Conservation (phyloP, 2,113 vertebrate species). For the Malurus cyaneus region DNA sequence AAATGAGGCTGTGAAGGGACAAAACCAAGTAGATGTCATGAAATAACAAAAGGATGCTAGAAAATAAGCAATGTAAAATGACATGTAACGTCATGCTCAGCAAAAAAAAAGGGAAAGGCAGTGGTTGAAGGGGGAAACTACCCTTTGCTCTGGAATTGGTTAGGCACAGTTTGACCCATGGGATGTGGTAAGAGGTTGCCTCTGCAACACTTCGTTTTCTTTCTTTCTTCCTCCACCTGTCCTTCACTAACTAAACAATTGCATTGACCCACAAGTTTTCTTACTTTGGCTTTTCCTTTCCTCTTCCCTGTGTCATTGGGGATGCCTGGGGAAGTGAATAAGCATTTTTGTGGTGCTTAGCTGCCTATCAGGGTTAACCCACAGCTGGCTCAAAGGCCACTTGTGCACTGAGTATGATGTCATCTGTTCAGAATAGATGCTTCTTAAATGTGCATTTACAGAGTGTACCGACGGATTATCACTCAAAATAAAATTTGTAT, state of each 20-base stretch:
- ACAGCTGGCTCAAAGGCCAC: neutral
- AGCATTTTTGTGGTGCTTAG: neutral
- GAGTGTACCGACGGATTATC: neutral
- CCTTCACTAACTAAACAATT: neutral
- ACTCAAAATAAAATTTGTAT: neutral
- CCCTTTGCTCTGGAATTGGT: neutral
- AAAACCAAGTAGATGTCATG: neutral
- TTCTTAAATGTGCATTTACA: neutral
- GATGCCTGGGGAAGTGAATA: neutral
- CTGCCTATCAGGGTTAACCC: neutral
- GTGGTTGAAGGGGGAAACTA: neutral
- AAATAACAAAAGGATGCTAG: neutral
- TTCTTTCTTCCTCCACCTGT: neutral
- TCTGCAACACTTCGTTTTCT: neutral
- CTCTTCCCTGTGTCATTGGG: neutral
- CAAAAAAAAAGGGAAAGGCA: neutral
- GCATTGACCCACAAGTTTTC: neutral
- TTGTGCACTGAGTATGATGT: neutral
- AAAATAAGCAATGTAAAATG: neutral
- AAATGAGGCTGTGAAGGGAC: neutral
- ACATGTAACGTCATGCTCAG: neutral
- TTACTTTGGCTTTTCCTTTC: neutral
- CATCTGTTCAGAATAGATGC: neutral
- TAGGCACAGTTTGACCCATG: neutral
- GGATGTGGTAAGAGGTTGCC: neutral